phyloP scores from a whole-genome alignment of 1,140 invertebrate species.

The Thaumatotibia leucotreta region DNA sequence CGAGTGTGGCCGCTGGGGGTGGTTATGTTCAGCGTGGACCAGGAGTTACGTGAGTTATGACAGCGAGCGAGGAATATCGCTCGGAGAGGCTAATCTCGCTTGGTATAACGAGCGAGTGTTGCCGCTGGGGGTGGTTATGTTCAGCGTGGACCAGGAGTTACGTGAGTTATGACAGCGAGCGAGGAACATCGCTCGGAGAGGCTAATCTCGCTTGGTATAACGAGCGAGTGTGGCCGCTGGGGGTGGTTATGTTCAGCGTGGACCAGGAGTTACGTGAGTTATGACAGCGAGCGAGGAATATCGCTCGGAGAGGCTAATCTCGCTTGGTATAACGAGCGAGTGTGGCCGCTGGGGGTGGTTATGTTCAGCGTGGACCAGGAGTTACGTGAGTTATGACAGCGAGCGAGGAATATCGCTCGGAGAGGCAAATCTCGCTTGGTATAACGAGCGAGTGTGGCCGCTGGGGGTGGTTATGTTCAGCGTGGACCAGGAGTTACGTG shows the following conservation, averaged over 20 bases:
- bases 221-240: constrained; percentile 46
- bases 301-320: constrained; percentile 26
- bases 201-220: constrained; percentile 29
- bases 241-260: constrained; percentile 44
- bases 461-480: constrained; percentile 48
- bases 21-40: constrained; percentile 41
- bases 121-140: constrained; percentile 52
- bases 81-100: constrained; percentile 27
- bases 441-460: constrained; percentile 41
- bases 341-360: constrained; percentile 51
- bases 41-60: constrained; percentile 28
- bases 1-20: constrained; percentile 48
- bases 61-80: too few species aligned
- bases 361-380: constrained; percentile 38
- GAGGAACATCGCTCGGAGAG: not conserved
- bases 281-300: too few species aligned
- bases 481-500: constrained; percentile 31
- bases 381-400: constrained; percentile 25
- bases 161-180: constrained; percentile 25
- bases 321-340: constrained; percentile 17
- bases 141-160: constrained; percentile 29
- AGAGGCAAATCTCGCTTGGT: constrained; percentile 28
- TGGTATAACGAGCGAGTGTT: constrained; percentile 30
- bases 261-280: constrained; percentile 32
- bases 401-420: not conserved